Evolutionary conservation across 1,140 invertebrate species (phyloP).

Genomic region (Bombus ignitus): DNA sequence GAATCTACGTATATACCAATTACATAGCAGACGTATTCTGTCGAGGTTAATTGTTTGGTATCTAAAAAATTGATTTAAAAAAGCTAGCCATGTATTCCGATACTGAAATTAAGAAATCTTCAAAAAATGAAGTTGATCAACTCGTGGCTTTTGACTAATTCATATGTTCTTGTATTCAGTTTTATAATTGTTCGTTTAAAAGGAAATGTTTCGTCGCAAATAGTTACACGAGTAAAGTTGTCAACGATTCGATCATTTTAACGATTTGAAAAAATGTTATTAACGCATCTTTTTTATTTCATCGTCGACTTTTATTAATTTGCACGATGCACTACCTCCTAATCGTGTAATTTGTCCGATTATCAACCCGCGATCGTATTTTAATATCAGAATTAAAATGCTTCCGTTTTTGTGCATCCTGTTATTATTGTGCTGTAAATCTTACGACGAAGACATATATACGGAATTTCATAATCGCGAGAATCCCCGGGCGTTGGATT

Average conservation of each 20-base stretch:
- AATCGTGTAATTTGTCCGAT: neutral
- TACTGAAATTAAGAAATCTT: neutral
- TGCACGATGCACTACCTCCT: too few species aligned
- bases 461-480: constrained; percentile 24
- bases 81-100: neutral
- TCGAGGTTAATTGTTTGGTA: neutral
- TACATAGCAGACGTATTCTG: neutral
- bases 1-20: neutral
- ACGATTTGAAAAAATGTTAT: too few species aligned
- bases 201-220: too few species aligned
- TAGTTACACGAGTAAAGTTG: too few species aligned
- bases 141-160: neutral
- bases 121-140: neutral
- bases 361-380: neutral
- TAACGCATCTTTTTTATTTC: too few species aligned
- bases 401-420: neutral
- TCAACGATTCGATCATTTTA: too few species aligned
- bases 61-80: neutral
- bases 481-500: neutral
- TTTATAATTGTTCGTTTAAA: too few species aligned
- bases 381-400: neutral
- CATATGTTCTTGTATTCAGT: accelerated
- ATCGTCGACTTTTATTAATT: too few species aligned
- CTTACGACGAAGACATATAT: neutral
- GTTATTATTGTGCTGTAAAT: constrained; percentile 22